Conservation (phyloP, 1,140 invertebrate genomes). For the Ceratina japonica region DNA sequence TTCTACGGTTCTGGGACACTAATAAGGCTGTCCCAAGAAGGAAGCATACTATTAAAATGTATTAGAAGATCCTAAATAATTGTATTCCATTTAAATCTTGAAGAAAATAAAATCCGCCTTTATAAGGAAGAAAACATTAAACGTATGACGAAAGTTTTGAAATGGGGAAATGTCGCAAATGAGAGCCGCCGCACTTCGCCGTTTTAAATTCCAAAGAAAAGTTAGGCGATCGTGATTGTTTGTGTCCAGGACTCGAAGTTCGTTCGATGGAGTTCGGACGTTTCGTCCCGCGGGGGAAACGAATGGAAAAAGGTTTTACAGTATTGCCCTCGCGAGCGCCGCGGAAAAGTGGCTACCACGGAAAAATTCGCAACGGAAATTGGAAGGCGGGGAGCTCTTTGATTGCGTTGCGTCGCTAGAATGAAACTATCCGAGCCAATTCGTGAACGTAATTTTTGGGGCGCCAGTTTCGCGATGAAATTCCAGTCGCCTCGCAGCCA, state of each 20-base stretch:
- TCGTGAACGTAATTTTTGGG: constrained; percentile 12
- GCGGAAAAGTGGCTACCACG: background rate
- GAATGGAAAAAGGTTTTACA: background rate
- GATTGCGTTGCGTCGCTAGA: constrained; percentile 10
- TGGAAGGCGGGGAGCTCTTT: background rate
- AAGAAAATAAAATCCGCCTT: too few species aligned
- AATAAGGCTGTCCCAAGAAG: background rate
- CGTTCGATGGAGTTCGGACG: constrained; percentile 15
- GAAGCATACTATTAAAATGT: too few species aligned
- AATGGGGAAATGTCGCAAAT: background rate
- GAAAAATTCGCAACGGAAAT: constrained; percentile 7
- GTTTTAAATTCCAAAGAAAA: background rate
- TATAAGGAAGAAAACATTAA: too few species aligned
- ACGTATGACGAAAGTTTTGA: background rate
- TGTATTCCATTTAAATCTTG: too few species aligned
- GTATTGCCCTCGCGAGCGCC: background rate
- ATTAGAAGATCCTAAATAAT: too few species aligned
- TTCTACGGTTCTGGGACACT: background rate
- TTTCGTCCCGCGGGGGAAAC: constrained; percentile 17
- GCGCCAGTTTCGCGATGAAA: background rate
- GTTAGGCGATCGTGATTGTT: background rate
- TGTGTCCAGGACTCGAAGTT: background rate
- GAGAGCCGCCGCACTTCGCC: too few species aligned
- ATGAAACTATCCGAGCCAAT: constrained; percentile 9
- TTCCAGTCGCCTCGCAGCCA: background rate